phyloP scores from a whole-genome alignment of 2,888 invertebrate genomes.

The Hecatera dysodea region DNA sequence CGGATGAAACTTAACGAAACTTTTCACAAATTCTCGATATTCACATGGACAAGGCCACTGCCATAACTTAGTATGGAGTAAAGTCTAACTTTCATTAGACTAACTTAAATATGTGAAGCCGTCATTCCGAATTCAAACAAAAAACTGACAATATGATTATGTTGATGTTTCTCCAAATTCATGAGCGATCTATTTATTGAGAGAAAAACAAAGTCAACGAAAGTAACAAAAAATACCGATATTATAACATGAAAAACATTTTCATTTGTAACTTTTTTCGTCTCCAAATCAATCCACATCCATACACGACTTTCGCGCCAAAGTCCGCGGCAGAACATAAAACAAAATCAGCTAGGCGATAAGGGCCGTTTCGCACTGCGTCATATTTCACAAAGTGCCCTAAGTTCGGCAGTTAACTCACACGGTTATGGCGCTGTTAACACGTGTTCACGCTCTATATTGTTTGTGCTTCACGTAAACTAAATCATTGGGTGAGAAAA shows the following conservation, averaged over 20 bases:
- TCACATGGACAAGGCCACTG: no score
- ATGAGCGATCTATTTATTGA: not conserved
- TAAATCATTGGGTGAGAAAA: slow-evolving; percentile 80
- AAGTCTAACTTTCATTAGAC: no score
- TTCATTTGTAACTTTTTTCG: not conserved
- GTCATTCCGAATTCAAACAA: no score
- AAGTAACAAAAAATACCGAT: not conserved
- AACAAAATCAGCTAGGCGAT: slow-evolving; percentile 81
- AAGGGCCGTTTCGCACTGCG: slow-evolving; percentile 85
- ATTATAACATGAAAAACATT: not conserved
- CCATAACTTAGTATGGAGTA: no score
- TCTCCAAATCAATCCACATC: slow-evolving; percentile 11
- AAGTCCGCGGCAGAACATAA: slow-evolving; percentile 63
- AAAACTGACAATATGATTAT: no score
- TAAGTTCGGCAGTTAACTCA: slow-evolving; percentile 89
- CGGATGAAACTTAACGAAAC: no score
- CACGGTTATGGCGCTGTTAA: slow-evolving; percentile 89
- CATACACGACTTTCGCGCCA: slow-evolving; percentile 1
- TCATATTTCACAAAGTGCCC: slow-evolving; percentile 90
- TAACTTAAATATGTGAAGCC: no score
- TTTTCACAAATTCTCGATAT: no score
- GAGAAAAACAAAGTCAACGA: no score
- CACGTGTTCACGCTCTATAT: slow-evolving; percentile 88
- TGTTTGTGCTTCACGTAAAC: slow-evolving; percentile 80
- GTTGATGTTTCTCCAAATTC: not conserved